Evolutionary conservation across 2,113 vertebrate genomes (phyloP).

Genomic region (Callopanchax toddi): DNA sequence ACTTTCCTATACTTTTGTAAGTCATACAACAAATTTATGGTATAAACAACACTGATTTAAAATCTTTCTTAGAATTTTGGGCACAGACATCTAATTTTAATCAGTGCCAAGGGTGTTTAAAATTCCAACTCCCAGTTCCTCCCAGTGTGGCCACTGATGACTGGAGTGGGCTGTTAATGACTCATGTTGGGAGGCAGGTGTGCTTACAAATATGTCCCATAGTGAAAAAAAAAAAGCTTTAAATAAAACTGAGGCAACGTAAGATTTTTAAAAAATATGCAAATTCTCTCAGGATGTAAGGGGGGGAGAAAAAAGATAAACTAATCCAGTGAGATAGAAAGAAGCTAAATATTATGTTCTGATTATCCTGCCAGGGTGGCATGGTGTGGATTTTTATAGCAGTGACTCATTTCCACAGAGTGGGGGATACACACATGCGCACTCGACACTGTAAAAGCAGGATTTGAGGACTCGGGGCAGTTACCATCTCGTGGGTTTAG

Average conservation of each 20-base stretch:
- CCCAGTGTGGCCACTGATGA: slow-evolving; percentile 10
- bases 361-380: slow-evolving; percentile 61
- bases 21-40: not conserved
- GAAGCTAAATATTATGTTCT: slow-evolving; percentile 67
- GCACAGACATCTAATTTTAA: slow-evolving; percentile 7
- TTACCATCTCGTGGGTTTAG: slow-evolving; percentile 61
- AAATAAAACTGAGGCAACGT: slow-evolving; percentile 47
- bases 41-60: not conserved
- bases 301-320: slow-evolving; percentile 40
- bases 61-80: not conserved
- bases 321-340: slow-evolving; percentile 66
- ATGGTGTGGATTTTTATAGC: slow-evolving; percentile 70
- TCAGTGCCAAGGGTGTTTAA: too few relatives aligned
- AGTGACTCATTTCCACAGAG: slow-evolving; percentile 67
- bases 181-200: slow-evolving; percentile 39
- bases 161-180: slow-evolving; percentile 36
- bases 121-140: slow-evolving; percentile 11
- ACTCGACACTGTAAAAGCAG: slow-evolving; percentile 30
- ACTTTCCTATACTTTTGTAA: not conserved
- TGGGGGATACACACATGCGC: slow-evolving; percentile 36
- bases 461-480: slow-evolving; percentile 63
- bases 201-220: too few relatives aligned
- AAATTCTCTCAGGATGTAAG: slow-evolving; percentile 51
- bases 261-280: slow-evolving; percentile 42
- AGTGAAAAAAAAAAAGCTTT: slow-evolving; percentile 40